These are phyloP conservation scores for Mohoua ochrocephala DNA, from an alignment of 2,113 vertebrate genomes.

Conservation along the genomic window DNA sequence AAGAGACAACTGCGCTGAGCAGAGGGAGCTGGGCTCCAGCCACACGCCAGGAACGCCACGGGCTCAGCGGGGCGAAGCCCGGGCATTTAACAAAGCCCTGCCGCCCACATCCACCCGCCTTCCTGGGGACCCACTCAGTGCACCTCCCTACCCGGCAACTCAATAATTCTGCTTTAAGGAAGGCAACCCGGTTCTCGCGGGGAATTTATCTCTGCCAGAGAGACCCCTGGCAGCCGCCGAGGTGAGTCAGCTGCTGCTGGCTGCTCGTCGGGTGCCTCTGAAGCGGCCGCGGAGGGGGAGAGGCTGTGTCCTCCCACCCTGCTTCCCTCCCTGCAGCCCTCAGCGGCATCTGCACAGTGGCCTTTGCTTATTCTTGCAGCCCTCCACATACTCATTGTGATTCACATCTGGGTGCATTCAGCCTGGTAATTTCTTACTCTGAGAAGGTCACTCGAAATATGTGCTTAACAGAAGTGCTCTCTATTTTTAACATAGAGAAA, in stretches of 20 bases:
- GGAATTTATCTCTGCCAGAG: background rate
- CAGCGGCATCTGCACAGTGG: background rate
- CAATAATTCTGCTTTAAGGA: background rate
- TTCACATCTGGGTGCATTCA: constrained; percentile 43
- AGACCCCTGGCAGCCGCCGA: background rate
- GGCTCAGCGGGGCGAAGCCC: background rate
- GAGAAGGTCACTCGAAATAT: constrained; percentile 16
- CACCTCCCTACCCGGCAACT: background rate
- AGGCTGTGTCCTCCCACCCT: background rate
- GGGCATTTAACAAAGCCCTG: background rate
- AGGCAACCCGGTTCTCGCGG: background rate
- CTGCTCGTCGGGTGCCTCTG: background rate
- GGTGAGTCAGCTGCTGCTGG: background rate
- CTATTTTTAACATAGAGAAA: constrained; percentile 33
- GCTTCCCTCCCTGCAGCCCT: background rate
- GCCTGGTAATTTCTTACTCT: constrained; percentile 5
- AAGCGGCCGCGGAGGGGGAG: background rate
- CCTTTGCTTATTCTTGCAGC: background rate
- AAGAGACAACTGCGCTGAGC: background rate
- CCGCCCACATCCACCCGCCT: background rate
- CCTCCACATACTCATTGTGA: background rate
- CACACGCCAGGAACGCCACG: background rate
- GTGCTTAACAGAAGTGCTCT: background rate
- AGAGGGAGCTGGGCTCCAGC: background rate
- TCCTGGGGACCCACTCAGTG: background rate